Percentiles rank a stretch among this genome's conserved stretches.
phyloP scores from a whole-genome alignment of 2,888 invertebrate species.

The Nomada goodeniana region DNA sequence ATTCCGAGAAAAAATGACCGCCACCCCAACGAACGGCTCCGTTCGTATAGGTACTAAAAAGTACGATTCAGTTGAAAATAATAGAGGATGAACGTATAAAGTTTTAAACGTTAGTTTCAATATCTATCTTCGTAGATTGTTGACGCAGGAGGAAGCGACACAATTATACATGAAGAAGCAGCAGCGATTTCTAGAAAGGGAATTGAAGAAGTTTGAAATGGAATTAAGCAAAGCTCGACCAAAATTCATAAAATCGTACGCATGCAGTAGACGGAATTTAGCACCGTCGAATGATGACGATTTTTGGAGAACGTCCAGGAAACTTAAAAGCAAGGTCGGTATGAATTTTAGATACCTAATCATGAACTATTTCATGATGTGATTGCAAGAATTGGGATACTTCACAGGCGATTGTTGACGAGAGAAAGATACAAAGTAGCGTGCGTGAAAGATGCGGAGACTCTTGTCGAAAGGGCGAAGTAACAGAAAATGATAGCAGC shows the following conservation, averaged over 20 bases:
- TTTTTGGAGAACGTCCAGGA: conserved; percentile 72
- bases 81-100: not conserved
- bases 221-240: conserved; percentile 69
- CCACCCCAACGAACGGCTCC: conserved; percentile 53
- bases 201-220: conserved; percentile 75
- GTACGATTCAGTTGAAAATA: conserved; percentile 50
- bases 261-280: conserved; percentile 65
- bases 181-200: conserved; percentile 71
- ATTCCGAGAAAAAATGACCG: conserved; percentile 61
- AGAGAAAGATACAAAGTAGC: not conserved
- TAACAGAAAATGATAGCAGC: not conserved
- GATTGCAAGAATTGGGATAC: not conserved
- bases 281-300: conserved; percentile 71
- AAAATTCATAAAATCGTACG: conserved; percentile 69
- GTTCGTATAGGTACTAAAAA: conserved; percentile 66
- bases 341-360: conserved; percentile 1
- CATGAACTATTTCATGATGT: not conserved
- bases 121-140: conserved; percentile 55
- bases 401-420: not conserved
- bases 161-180: conserved; percentile 70
- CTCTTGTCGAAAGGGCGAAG: not conserved
- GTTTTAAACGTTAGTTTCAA: not conserved
- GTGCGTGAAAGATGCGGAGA: not conserved
- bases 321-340: conserved; percentile 55
- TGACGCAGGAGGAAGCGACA: conserved; percentile 68